These are phyloP conservation scores for Nymphalis io DNA, from an alignment of 1,140 invertebrate species.

Conservation along the genomic window DNA sequence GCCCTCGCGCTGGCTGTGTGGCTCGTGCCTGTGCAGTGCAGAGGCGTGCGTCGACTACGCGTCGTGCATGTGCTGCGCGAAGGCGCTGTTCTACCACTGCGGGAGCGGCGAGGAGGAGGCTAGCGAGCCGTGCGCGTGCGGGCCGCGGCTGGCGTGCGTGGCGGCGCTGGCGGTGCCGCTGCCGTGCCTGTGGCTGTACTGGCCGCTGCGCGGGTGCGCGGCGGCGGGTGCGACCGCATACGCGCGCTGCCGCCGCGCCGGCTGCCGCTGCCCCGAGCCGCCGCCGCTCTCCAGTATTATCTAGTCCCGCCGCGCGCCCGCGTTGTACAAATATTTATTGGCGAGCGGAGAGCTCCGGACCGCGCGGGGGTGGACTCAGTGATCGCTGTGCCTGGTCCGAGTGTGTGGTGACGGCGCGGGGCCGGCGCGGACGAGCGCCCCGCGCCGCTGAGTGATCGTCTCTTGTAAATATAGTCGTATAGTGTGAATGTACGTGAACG, in stretches of 20 bases:
- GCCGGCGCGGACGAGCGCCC: constrained; percentile 63
- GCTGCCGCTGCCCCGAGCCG: constrained; percentile 82
- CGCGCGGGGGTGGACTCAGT: constrained; percentile 63
- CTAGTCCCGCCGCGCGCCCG: constrained; percentile 77
- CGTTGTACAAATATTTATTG: constrained; percentile 80
- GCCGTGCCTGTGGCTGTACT: constrained; percentile 95
- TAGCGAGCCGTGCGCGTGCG: constrained; percentile 89
- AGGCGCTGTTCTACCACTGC: constrained; percentile 96
- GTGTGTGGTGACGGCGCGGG: constrained; percentile 52
- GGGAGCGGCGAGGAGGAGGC: constrained; percentile 86
- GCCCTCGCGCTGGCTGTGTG: constrained; percentile 93
- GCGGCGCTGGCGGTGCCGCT: constrained; percentile 88
- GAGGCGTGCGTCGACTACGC: constrained; percentile 93
- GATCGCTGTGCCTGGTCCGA: constrained; percentile 55
- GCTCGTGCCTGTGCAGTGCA: constrained; percentile 92
- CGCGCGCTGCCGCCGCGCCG: constrained; percentile 86
- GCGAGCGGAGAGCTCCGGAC: constrained; percentile 61
- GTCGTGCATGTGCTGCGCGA: constrained; percentile 96
- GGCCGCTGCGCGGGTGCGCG: constrained; percentile 92
- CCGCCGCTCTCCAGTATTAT: constrained; percentile 79
- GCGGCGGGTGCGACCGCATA: constrained; percentile 90
- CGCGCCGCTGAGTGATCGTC: constrained; percentile 72
- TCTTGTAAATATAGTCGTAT: constrained; percentile 61
- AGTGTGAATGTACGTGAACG: constrained; percentile 81
- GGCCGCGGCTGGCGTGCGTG: constrained; percentile 92